phyloP scores from a whole-genome alignment of 2,888 invertebrate genomes.

The Oxystoma pomonae region DNA sequence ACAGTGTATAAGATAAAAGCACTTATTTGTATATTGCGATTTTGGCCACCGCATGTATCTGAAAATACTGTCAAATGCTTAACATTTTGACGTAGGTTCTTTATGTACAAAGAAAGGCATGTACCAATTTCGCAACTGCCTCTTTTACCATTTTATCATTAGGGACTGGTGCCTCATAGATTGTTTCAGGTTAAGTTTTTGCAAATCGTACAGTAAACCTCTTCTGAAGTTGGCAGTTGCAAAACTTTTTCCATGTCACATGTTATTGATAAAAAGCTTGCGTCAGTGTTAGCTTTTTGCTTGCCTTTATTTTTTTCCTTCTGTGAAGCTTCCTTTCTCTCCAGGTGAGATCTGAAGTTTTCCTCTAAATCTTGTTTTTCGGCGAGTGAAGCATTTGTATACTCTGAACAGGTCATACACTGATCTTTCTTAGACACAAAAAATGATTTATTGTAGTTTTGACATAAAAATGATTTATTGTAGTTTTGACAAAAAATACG shows the following conservation, averaged over 20 bases:
- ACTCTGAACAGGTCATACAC: slow-evolving; percentile 13
- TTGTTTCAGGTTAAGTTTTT: slow-evolving; percentile 11
- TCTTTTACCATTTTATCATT: slow-evolving; percentile 9
- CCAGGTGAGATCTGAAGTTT: slow-evolving; percentile 5
- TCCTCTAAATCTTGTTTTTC: slow-evolving; percentile 7
- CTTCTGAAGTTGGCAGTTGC: slow-evolving; percentile 16
- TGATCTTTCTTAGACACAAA: slow-evolving; percentile 11
- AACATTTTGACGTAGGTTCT: neutral
- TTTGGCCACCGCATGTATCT: slow-evolving; percentile 6
- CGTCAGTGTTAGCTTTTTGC: slow-evolving; percentile 9
- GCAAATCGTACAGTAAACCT: slow-evolving; percentile 14
- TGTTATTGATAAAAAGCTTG: slow-evolving; percentile 13
- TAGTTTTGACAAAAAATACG: too few species aligned
- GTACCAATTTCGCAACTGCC: slow-evolving; percentile 7
- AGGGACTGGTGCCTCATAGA: slow-evolving; percentile 5
- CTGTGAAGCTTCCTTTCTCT: slow-evolving; percentile 5
- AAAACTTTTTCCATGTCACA: slow-evolving; percentile 18
- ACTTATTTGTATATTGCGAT: too few species aligned
- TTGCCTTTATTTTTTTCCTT: slow-evolving; percentile 15
- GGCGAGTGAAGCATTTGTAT: slow-evolving; percentile 4
- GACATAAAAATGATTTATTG: too few species aligned
- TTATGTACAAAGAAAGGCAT: neutral
- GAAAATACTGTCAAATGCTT: slow-evolving; percentile 2
- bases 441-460: slow-evolving; percentile 15
- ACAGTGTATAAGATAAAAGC: too few species aligned